phyloP scores from a whole-genome alignment of 1,140 invertebrate species.

The Musca vetustissima region DNA sequence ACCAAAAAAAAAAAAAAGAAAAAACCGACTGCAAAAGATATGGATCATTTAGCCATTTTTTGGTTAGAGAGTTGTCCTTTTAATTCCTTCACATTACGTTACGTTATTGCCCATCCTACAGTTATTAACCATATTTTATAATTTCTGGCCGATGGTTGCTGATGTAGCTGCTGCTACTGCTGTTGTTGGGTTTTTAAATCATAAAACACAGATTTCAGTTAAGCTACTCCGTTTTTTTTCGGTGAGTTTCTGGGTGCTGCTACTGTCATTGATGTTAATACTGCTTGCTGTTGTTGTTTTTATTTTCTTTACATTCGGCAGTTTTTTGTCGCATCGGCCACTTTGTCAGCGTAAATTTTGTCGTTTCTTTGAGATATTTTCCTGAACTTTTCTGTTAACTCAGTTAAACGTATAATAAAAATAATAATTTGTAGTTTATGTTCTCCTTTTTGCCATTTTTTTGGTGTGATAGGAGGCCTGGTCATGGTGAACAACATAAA shows the following conservation, averaged over 20 bases:
- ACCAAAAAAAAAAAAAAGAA: no score
- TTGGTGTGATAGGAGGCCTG: no score
- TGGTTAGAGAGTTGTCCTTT: slow-evolving; percentile 1
- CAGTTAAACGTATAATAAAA: slow-evolving; percentile 1
- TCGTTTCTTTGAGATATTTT: slow-evolving; percentile 1
- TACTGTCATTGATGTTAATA: no score
- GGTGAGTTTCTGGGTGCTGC: no score
- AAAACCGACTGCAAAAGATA: no score
- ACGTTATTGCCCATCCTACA: background rate
- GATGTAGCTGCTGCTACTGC: no score
- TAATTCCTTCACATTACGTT: slow-evolving; percentile 14
- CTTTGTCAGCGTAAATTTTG: slow-evolving; percentile 19
- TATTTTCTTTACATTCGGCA: no score
- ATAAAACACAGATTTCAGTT: slow-evolving; percentile 19
- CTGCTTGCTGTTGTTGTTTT: no score
- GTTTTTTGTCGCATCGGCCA: background rate
- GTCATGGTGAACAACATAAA: no score
- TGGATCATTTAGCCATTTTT: slow-evolving; percentile 16
- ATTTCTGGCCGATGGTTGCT: background rate
- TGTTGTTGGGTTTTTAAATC: slow-evolving; percentile 8
- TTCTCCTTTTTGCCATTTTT: background rate
- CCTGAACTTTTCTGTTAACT: slow-evolving; percentile 7
- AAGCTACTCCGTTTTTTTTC: slow-evolving; percentile 1
- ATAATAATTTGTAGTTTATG: slow-evolving; percentile 22
- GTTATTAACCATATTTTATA: slow-evolving; percentile 25